phyloP scores from a whole-genome alignment of 2,797 vertebrate species.

The Sebastes iracundus region DNA sequence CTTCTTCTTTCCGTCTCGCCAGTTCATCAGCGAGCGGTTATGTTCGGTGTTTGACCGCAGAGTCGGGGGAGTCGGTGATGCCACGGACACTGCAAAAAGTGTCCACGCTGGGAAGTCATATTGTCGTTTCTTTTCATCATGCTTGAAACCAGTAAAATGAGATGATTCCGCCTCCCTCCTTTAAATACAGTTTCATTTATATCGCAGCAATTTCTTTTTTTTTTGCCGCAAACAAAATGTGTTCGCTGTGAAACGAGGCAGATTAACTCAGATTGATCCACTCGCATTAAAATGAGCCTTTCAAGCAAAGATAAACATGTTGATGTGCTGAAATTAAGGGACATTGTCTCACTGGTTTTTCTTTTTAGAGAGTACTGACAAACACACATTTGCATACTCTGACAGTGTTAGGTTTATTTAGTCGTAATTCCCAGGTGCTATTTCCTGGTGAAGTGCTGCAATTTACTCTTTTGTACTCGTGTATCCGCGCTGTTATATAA shows the following conservation, averaged over 20 bases:
- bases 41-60: constrained; percentile 44
- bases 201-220: not conserved
- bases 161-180: not conserved
- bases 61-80: constrained; percentile 16
- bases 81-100: constrained; percentile 15
- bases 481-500: not conserved
- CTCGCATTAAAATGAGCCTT: constrained; percentile 36
- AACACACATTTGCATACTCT: not conserved
- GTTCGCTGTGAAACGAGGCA: constrained; percentile 21
- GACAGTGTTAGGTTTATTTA: not conserved
- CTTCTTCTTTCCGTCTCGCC: constrained; percentile 11
- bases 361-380: not conserved
- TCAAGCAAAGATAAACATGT: constrained; percentile 24
- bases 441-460: not conserved
- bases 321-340: constrained; percentile 12
- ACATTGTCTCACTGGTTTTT: not conserved
- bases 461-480: not conserved
- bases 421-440: not conserved
- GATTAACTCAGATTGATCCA: constrained; percentile 37
- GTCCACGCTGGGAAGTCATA: not conserved
- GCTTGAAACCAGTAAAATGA: not conserved
- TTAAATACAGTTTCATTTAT: not conserved
- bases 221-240: constrained; percentile 25
- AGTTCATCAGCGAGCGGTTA: constrained; percentile 32
- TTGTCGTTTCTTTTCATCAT: not conserved